Evolutionary conservation across 2,113 vertebrate genomes (phyloP), one percentile per base, ranked within the genome.

Genomic region (Bubo scandiacus): DNA sequence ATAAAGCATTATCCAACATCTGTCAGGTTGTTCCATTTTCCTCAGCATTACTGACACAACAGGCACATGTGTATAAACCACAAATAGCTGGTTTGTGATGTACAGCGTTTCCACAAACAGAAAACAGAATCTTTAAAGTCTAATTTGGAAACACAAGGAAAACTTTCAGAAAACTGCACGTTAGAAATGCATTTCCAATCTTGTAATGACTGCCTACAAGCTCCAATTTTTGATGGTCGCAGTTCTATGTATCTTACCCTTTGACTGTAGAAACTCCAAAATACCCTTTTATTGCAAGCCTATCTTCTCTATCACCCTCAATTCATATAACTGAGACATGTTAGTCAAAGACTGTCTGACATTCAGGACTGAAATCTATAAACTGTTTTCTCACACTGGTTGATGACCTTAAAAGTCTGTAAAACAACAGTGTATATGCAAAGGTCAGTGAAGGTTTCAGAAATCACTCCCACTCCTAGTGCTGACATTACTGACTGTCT

Each of bases 341-440:
- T 59, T 54, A 81, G 43, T 75, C 86, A 94, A 83, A 91, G 94
- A 10, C 68, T 52, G 66, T 9, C 87, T 95, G 94, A 90, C 94
- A 95, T 96, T 93, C 92, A 90, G 75, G 9, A 71, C 81, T 70
- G 30, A 92, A 90, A 95, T 96, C 95, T 88, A 95, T 92, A 93
- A 93, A 95, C 26, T 81, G 20, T 95, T 94, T 92, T 52, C 71
- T 92, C 90, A 81, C 81, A 78, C 92, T 75, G 75, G 57, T 3
- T 94, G 92, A 90, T 97, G 95, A 98, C 97, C 96, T 98, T 97
- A 96, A 95, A 83, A 96, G 90, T 78, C 75, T 87, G 84, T 96
- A 94, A 94, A 92, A 96, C 86, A 86, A 86, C 68, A 49, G 40
- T 32, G 73, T 63, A 74, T 66, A 80, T 14, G 95, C 86, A 97